Evolutionary conservation across 1,140 invertebrate genomes (phyloP).

Genomic region (Bombus affinis): DNA sequence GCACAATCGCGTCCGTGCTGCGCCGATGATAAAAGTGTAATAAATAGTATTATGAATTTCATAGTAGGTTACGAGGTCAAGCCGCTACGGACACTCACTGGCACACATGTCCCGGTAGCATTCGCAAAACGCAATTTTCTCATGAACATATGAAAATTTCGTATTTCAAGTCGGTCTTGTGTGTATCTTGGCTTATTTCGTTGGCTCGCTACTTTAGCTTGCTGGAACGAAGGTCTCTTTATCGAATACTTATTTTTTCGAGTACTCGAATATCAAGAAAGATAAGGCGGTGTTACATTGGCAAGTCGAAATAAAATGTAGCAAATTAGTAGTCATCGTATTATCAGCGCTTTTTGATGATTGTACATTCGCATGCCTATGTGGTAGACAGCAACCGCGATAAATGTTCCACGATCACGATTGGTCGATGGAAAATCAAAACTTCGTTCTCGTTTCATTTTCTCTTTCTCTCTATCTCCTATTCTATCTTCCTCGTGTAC

Average conservation of each 20-base stretch:
- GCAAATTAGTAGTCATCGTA: conserved; percentile 9
- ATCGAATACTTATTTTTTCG: neutral
- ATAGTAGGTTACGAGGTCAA: conserved; percentile 31
- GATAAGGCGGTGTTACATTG: conserved; percentile 29
- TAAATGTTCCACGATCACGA: conserved; percentile 1
- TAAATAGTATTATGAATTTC: conserved; percentile 35
- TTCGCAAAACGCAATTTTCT: neutral
- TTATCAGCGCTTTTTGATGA: conserved; percentile 7
- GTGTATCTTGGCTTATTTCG: neutral
- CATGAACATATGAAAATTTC: neutral
- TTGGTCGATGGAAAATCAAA: conserved; percentile 14
- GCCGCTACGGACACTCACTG: neutral
- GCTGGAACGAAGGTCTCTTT: conserved; percentile 2
- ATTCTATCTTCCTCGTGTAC: neutral
- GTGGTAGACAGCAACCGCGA: neutral
- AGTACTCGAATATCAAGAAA: conserved; percentile 8
- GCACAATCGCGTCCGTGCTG: neutral
- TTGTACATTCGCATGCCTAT: neutral
- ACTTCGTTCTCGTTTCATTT: neutral
- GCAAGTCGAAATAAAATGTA: conserved; percentile 3
- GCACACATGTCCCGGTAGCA: neutral
- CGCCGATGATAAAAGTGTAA: conserved; percentile 8
- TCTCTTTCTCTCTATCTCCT: neutral
- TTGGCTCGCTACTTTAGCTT: too few species aligned
- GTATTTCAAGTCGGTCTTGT: neutral